Base-by-base conservation (phyloP, 2,113 vertebrate species). In the Periophthalmus modestus region DNA sequence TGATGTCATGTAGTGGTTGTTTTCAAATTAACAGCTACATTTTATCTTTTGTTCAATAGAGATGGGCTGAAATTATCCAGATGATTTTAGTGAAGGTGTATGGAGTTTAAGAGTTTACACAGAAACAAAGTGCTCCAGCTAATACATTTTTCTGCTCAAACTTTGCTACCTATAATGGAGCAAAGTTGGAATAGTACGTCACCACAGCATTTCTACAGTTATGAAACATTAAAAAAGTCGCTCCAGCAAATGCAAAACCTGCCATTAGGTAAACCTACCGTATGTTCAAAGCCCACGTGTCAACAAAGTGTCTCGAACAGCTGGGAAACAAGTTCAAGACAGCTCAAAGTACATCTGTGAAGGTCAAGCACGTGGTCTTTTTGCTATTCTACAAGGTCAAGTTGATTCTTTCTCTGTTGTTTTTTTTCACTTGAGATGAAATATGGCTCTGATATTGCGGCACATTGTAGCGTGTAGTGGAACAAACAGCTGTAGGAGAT, bases 381-480 rank as follows among this genome's bases (percentile, higher is more conserved):
- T 21, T 24, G 23, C 19, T 57, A 7, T 67, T 24, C 68, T 74
- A 28, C 63, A 72, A 78, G 77, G 83, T 85, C 77, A 72, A 69
- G 76, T 80, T 77, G 74, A 79, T 78, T 78, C 66, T 66, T 48
- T 18, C 43, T 72, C 79, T 2, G 23, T 61, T 52, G 48, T 28
- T 52, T 14, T 52, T n/a, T 52, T 52, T 18, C 48, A 16, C 48
- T 52, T 52, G 14, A 18, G 14, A 52, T 52, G 48, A 52, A 52
- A 80, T 78, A 83, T 70, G 14, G 4, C 75, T 80, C 67, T 57
- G 66, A 69, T 81, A 65, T 81, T 73, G 63, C 52, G 73, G 82
- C 39, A 72, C 62, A 66, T 72, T 80, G 69, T 9, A 59, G 58
- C 24, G 58, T 59, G 58, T 14, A 68, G 68, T 55, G 77, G 52